Evolutionary conservation across 2,113 vertebrate species (phyloP), one percentile per base, ranked within the genome.

Genomic region (Tapirus terrestris): DNA sequence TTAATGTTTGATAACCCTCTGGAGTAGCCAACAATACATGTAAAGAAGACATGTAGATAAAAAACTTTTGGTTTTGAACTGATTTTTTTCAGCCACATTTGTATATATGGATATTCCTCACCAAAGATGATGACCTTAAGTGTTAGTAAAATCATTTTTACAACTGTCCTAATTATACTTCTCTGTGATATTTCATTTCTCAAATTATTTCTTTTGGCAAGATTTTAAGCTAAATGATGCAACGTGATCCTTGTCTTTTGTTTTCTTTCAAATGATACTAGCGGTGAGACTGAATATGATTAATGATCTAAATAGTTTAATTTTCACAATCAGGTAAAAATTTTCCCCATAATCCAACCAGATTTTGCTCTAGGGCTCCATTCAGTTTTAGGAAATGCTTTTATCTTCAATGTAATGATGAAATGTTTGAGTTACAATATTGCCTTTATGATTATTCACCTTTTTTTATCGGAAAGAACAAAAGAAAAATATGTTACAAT

Each of bases 271-370:
- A 75, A 92, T 88, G 77, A 18, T 68, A 89, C 21, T 43, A 81
- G 17, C 13, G 53, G 20, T 91, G 13, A 94, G 36, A 75, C 6
- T 96, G 51, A 77, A 61, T 91, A 21, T 80, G 96, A 75, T 89
- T 79, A 93, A 33, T 85, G 43, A 6, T 79, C 13, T 73, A 1
- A 61, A 63, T 89, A 77, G 43, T 88, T 75, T 63, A 91, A 56
- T 93, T 93, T 97, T 97, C 43, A 82, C 27, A 87, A 16, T 25
- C 29, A 95, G 20, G 14, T 96, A 87, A 94, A 94, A 96, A 27
- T 5, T 84, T 94, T 76, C 87, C 17, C 36, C n/a, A 25, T 90
- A 89, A 67, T 68, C 65, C 45, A 90, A 31, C n/a, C 43, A 91
- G n/a, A 84, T 93, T 85, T 65, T 96, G 43, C 82, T 63, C 31